Evolutionary conservation across 2,797 vertebrate genomes (phyloP).

Genomic region (Monodelphis domestica): DNA sequence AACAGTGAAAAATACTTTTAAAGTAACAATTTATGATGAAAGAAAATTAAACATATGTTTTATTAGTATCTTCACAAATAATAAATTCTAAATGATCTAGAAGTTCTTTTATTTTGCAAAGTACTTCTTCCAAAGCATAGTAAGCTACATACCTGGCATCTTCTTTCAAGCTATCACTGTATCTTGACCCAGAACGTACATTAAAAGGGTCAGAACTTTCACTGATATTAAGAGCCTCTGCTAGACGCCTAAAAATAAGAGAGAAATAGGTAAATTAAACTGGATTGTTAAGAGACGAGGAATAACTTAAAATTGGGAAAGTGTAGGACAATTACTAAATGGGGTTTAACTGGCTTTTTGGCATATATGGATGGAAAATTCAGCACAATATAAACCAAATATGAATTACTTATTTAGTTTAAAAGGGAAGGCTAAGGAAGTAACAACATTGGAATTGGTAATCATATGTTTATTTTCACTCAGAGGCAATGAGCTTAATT

Average conservation of each 20-base stretch:
- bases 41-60: conserved; percentile 13
- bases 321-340: conserved; percentile 39
- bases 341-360: background rate
- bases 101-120: background rate
- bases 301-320: conserved; percentile 21
- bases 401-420: background rate
- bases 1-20: conserved; percentile 54
- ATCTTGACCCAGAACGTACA: conserved; percentile 90
- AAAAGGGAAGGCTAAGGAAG: background rate
- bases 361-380: background rate
- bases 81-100: background rate
- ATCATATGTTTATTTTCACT: background rate
- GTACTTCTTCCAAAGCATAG: background rate
- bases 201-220: conserved; percentile 94
- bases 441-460: background rate
- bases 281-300: conserved; percentile 30
- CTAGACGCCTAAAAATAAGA: conserved; percentile 87
- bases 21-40: conserved; percentile 13
- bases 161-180: conserved; percentile 95
- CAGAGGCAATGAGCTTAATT: conserved; percentile 26
- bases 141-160: conserved; percentile 91
- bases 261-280: conserved; percentile 26
- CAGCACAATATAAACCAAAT: conserved; percentile 15
- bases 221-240: conserved; percentile 95
- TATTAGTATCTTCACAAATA: conserved; percentile 10